These are phyloP conservation scores for Oreohelix idahoensis DNA, from an alignment of 1,140 invertebrate species.

Conservation along the genomic window DNA sequence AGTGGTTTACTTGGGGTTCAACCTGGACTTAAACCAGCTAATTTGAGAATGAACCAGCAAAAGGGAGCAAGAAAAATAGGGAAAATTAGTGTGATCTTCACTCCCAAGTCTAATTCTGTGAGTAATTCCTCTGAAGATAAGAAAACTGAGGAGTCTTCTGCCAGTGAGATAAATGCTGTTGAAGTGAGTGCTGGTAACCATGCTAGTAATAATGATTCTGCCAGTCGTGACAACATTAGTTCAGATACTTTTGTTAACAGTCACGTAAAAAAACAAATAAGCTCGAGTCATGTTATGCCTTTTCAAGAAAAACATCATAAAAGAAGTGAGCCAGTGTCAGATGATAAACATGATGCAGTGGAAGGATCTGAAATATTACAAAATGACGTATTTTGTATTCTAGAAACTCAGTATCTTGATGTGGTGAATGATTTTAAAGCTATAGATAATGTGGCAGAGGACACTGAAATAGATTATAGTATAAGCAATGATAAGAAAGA, in stretches of 20 bases:
- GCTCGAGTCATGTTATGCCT: background rate
- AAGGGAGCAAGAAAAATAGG: slow-evolving; percentile 8
- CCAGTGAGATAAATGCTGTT: background rate
- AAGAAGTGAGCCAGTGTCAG: background rate
- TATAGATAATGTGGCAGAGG: background rate
- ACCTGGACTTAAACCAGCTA: slow-evolving; percentile 27
- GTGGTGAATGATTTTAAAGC: background rate
- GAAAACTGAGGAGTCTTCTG: background rate
- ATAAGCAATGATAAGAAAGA: background rate
- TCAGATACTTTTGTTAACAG: background rate
- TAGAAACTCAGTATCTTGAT: background rate
- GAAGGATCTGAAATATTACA: background rate
- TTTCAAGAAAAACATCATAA: background rate
- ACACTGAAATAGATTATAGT: background rate
- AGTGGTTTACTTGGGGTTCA: background rate
- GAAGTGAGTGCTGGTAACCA: background rate
- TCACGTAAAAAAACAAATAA: background rate
- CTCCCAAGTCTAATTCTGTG: background rate
- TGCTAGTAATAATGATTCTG: background rate
- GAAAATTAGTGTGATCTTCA: background rate
- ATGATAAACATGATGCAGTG: background rate
- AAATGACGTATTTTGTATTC: background rate
- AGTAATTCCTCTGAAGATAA: background rate
- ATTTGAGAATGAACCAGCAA: slow-evolving; percentile 2
- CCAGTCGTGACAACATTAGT: too few relatives aligned